A percentile compares a stretch with the other conserved stretches of the same genome.
Evolutionary conservation across 2,797 vertebrate species (phyloP).

Genomic region (Chiroxiphia lanceolata): DNA sequence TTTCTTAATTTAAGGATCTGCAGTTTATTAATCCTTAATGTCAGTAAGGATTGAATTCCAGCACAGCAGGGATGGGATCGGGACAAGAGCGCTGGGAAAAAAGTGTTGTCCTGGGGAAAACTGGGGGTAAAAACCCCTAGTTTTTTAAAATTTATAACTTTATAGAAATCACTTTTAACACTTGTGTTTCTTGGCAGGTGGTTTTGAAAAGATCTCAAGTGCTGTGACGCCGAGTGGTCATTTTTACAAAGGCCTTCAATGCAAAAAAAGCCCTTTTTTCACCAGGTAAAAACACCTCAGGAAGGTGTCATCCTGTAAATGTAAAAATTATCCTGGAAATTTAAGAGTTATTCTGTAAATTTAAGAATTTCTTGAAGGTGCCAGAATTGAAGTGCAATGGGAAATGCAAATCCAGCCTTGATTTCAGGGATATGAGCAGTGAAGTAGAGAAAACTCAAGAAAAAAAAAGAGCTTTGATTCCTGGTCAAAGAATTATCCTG

Average conservation of each 20-base stretch:
- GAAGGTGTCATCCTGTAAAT: background rate
- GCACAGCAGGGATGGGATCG: background rate
- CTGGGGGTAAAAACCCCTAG: fast-evolving
- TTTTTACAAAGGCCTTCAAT: background rate
- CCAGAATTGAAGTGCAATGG: background rate
- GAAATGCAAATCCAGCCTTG: background rate
- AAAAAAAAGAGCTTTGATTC: background rate
- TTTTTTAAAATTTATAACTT: background rate
- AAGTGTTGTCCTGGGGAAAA: background rate
- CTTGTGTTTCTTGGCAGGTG: background rate
- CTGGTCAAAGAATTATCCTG: background rate
- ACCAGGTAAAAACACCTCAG: background rate
- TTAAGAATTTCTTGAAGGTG: background rate
- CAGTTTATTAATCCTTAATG: background rate
- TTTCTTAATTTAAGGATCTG: background rate
- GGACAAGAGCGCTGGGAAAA: background rate
- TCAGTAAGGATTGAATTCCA: background rate
- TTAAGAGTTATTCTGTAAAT: background rate
- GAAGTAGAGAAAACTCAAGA: background rate
- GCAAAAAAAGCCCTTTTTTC: background rate
- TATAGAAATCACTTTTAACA: background rate
- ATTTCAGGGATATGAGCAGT: background rate
- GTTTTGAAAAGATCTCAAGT: background rate
- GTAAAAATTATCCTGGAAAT: background rate
- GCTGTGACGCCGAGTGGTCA: too few species aligned